Percentiles rank a stretch among this genome's conserved stretches.
Evolutionary conservation across 2,113 vertebrate species (phyloP).

Genomic region (Zeus faber): DNA sequence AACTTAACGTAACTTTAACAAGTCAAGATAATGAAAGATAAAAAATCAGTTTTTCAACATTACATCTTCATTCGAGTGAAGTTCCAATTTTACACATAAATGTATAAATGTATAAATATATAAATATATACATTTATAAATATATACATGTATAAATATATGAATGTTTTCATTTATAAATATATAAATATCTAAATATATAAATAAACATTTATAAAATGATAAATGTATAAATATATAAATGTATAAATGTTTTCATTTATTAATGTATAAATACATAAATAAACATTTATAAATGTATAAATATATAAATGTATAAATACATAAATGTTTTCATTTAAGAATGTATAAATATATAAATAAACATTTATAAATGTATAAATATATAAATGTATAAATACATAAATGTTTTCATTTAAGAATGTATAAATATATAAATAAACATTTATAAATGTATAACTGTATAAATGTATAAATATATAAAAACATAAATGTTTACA

Average conservation of each 20-base stretch:
- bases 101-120: background rate
- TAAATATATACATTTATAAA: background rate
- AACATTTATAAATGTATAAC: no score
- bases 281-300: background rate
- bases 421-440: no score
- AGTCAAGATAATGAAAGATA: no score
- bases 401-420: no score
- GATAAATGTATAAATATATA: background rate
- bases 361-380: no score
- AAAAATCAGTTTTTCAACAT: no score
- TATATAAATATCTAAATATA: background rate
- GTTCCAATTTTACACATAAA: no score
- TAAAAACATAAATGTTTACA: no score
- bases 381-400: no score
- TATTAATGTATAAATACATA: background rate
- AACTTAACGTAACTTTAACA: no score
- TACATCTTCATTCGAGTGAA: no score
- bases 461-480: no score
- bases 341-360: background rate
- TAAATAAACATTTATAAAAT: background rate
- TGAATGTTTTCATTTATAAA: background rate
- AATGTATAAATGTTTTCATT: background rate
- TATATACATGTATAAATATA: background rate
- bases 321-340: constrained; percentile 2
- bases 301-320: background rate